Evolutionary conservation across 2,113 vertebrate genomes (phyloP).

Genomic region (Cyanocitta stelleri): DNA sequence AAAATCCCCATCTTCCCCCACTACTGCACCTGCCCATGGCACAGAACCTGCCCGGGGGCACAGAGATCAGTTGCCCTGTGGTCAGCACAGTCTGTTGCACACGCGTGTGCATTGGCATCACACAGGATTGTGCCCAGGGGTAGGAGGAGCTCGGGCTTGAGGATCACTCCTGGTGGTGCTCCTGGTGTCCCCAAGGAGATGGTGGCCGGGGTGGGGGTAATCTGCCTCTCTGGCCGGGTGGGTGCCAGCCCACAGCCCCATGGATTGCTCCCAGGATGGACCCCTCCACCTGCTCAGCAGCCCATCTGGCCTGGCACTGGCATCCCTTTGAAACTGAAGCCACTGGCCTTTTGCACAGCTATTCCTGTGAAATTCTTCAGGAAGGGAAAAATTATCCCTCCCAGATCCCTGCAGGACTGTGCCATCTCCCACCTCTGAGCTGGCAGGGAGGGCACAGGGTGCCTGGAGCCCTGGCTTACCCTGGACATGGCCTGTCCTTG

Average conservation of each 20-base stretch:
- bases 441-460: neutral
- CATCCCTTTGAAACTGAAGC: constrained; percentile 48
- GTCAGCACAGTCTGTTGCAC: neutral
- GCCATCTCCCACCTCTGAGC: neutral
- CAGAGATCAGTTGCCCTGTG: neutral
- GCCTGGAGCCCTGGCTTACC: fast-evolving
- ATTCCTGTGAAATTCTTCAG: constrained; percentile 52
- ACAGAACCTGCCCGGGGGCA: neutral
- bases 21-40: fast-evolving
- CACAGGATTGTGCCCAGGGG: fast-evolving
- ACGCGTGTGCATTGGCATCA: fast-evolving
- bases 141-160: fast-evolving
- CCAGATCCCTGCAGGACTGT: neutral
- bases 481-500: neutral
- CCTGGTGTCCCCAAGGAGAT: neutral
- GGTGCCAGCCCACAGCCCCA: neutral
- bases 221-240: neutral
- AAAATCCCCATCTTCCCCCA: neutral
- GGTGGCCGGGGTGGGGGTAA: neutral
- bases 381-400: constrained; percentile 25
- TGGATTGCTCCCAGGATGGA: neutral
- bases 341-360: neutral
- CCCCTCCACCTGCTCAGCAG: neutral
- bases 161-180: neutral
- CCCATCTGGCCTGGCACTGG: neutral